These are phyloP conservation scores for Burhinus bistriatus DNA, from an alignment of 2,113 vertebrate genomes.

Conservation along the genomic window DNA sequence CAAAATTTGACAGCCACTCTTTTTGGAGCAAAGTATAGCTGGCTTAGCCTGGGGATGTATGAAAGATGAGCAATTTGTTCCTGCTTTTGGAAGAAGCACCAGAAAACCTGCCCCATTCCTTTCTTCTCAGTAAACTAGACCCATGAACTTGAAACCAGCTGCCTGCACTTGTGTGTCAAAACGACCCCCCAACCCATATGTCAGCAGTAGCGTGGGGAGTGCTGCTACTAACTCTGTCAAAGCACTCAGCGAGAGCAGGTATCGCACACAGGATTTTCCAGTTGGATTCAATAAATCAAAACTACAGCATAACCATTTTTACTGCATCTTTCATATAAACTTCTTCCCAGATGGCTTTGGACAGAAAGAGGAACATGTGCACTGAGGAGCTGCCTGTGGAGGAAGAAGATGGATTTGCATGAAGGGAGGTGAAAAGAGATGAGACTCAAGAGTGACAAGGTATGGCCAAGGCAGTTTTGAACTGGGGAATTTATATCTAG, in stretches of 20 bases:
- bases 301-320: not conserved
- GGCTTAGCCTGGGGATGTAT: not conserved
- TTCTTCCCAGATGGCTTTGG: constrained; percentile 7
- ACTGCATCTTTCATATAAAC: not conserved
- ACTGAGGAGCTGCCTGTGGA: not conserved
- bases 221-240: not conserved
- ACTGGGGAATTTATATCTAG: not conserved
- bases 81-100: not conserved
- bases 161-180: not conserved
- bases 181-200: rapidly evolving
- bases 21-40: not conserved
- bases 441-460: not conserved
- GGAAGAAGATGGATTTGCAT: not conserved
- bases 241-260: not conserved
- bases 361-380: not conserved
- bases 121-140: not conserved
- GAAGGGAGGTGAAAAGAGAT: not conserved
- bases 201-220: not conserved
- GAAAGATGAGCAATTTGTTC: not conserved
- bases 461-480: not conserved
- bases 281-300: constrained; percentile 20
- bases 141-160: not conserved
- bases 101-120: not conserved
- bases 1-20: not conserved
- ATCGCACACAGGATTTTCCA: not conserved